Percentiles rank a stretch among this genome's conserved stretches.
phyloP scores from a whole-genome alignment of 1,140 invertebrate genomes.

The Hylaeus volcanicus region DNA sequence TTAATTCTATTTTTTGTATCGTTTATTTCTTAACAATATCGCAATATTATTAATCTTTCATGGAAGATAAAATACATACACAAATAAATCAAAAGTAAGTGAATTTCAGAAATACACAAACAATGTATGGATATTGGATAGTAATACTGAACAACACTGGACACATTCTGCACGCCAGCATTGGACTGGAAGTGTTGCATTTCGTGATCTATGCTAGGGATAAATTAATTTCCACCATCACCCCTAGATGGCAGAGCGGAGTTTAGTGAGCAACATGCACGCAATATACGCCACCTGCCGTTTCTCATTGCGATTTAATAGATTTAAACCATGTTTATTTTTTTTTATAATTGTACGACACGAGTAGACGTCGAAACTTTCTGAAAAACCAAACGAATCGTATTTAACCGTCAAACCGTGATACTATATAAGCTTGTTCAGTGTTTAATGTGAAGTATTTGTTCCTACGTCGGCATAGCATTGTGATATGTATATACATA shows the following conservation, averaged over 20 bases:
- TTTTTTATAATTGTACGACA: conserved; percentile 16
- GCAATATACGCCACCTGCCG: conserved; percentile 12
- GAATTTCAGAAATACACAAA: background rate
- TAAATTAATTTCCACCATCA: no score
- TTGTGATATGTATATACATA: background rate
- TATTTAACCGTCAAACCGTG: background rate
- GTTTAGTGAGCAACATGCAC: no score
- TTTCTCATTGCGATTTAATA: conserved; percentile 10
- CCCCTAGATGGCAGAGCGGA: no score
- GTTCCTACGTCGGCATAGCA: background rate
- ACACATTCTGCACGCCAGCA: no score
- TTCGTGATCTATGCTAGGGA: no score
- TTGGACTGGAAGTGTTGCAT: no score
- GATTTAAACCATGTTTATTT: conserved; percentile 34
- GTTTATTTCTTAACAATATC: background rate
- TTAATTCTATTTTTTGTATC: no score
- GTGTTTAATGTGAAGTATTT: background rate
- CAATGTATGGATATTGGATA: background rate
- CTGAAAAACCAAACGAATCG: background rate
- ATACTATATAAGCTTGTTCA: background rate
- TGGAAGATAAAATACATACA: background rate
- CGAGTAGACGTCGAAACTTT: conserved; percentile 1
- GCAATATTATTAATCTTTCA: background rate
- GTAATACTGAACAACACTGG: no score
- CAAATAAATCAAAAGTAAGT: no score